These are phyloP conservation scores for Margaritifera margaritifera DNA, from an alignment of 2,888 invertebrate genomes.

Conservation along the genomic window DNA sequence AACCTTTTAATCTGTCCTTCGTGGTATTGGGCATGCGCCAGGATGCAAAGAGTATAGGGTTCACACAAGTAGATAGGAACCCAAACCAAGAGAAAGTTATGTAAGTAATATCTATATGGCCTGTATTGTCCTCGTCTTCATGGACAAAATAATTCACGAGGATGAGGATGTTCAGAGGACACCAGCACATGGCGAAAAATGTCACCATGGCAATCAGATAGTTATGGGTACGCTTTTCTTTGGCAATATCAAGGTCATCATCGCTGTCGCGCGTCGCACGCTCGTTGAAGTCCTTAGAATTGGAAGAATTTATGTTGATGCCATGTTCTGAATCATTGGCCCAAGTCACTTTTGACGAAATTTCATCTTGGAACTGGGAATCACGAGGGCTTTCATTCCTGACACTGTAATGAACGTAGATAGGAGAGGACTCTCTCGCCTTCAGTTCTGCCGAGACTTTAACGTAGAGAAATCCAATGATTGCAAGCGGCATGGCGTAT, in stretches of 20 bases:
- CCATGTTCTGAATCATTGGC: conserved; percentile 2
- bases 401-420: conserved; percentile 53
- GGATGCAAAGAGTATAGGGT: conserved; percentile 79
- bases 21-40: conserved; percentile 77
- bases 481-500: conserved; percentile 77
- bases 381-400: conserved; percentile 6
- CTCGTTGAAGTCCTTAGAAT: conserved; percentile 32
- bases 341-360: conserved; percentile 26
- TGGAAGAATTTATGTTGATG: neutral
- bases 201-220: conserved; percentile 81
- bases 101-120: conserved; percentile 81
- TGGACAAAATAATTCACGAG: conserved; percentile 79
- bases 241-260: conserved; percentile 70
- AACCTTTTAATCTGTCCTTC: conserved; percentile 65
- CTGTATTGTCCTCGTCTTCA: conserved; percentile 82
- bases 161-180: conserved; percentile 79
- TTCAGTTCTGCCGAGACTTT: conserved; percentile 79
- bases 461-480: conserved; percentile 80
- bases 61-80: conserved; percentile 80
- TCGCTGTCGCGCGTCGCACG: conserved; percentile 56
- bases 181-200: conserved; percentile 80
- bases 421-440: conserved; percentile 47
- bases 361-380: conserved; percentile 11
- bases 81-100: conserved; percentile 82
- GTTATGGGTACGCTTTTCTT: conserved; percentile 81